phyloP scores from a whole-genome alignment of 2,888 invertebrate species.

The Leucophora obtusa region DNA sequence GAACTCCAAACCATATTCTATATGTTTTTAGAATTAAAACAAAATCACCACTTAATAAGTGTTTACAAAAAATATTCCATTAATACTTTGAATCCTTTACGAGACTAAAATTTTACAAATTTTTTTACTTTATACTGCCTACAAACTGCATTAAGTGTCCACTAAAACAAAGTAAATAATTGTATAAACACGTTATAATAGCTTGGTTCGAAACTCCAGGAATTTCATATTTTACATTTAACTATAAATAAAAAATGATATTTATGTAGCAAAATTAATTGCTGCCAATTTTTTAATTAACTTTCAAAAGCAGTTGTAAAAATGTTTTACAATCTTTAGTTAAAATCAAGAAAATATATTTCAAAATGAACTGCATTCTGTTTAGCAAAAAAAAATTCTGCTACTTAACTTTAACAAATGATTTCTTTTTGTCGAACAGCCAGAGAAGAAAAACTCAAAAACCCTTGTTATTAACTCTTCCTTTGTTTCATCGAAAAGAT shows the following conservation, averaged over 20 bases:
- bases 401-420: conserved; percentile 5
- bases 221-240: conserved; percentile 3
- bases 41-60: too few relatives aligned
- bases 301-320: conserved; percentile 3
- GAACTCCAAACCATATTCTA: too few relatives aligned
- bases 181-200: too few relatives aligned
- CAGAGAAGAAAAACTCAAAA: conserved; percentile 15
- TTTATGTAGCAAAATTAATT: neutral
- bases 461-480: conserved; percentile 48
- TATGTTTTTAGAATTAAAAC: too few relatives aligned
- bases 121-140: too few relatives aligned
- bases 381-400: neutral
- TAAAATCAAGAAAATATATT: conserved; percentile 31
- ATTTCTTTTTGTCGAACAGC: neutral
- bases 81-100: too few relatives aligned
- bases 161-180: too few relatives aligned
- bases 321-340: conserved; percentile 22
- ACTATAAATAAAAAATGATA: neutral
- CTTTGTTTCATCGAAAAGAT: conserved; percentile 38
- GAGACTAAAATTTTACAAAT: too few relatives aligned
- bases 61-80: too few relatives aligned
- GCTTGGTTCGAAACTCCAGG: neutral
- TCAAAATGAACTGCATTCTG: neutral
- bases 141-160: too few relatives aligned
- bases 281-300: conserved; percentile 3